Evolutionary conservation across 2,113 vertebrate species (phyloP).

Genomic region (Ageneiosus marmoratus): DNA sequence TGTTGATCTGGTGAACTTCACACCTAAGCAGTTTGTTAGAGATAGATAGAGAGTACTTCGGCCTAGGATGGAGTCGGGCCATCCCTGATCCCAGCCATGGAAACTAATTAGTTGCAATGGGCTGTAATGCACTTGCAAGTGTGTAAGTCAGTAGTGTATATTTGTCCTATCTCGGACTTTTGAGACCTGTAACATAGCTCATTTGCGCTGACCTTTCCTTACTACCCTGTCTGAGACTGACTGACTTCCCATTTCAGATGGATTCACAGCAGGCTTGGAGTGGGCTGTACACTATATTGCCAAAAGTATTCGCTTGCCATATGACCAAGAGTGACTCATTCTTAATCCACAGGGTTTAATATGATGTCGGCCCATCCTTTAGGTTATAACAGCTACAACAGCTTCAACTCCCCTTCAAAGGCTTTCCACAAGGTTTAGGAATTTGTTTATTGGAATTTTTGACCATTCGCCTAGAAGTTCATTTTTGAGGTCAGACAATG

Average conservation of each 20-base stretch:
- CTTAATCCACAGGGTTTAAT: too few relatives aligned
- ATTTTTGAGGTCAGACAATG: too few relatives aligned
- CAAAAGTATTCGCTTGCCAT: too few relatives aligned
- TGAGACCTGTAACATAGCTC: not conserved
- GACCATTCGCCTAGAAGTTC: too few relatives aligned
- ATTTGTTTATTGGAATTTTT: too few relatives aligned
- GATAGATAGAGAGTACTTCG: not conserved
- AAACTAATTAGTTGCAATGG: constrained; percentile 20
- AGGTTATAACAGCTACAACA: too few relatives aligned
- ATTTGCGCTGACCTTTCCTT: not conserved
- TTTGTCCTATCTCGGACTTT: not conserved
- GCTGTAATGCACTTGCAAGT: constrained; percentile 24
- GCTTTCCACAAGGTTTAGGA: too few relatives aligned
- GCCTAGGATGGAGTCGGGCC: not conserved
- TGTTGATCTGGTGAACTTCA: not conserved
- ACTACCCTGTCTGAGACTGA: constrained; percentile 27
- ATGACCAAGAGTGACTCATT: too few relatives aligned
- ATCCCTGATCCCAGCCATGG: not conserved
- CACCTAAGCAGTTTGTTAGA: not conserved
- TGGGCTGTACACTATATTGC: too few relatives aligned
- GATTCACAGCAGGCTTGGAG: not conserved
- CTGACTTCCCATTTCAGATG: constrained; percentile 15
- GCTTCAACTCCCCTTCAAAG: too few relatives aligned
- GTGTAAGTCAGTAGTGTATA: not conserved
- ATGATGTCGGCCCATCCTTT: too few relatives aligned